A percentile compares a stretch with the other conserved stretches of the same genome.
Evolutionary conservation across 2,888 invertebrate genomes (phyloP).

Genomic region (Poecilus cupreus): DNA sequence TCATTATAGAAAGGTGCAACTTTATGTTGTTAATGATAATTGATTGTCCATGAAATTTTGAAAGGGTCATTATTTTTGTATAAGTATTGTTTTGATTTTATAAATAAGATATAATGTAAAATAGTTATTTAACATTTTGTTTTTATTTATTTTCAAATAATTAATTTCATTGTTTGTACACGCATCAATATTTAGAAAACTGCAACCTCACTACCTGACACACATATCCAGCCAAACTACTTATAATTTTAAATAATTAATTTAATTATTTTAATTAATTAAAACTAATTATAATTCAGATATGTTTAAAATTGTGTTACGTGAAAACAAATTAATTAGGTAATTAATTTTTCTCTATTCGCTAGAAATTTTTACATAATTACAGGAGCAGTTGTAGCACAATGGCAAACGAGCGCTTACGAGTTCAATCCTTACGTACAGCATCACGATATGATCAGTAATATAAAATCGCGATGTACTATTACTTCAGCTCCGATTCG

Average conservation of each 20-base stretch:
- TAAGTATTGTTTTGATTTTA: background rate
- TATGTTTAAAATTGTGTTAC: slow-evolving; percentile 4
- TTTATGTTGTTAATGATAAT: background rate
- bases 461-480: no score
- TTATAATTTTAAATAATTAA: slow-evolving; percentile 17
- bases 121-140: background rate
- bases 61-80: background rate
- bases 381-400: no score
- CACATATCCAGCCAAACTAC: background rate
- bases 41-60: background rate
- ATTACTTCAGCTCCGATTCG: no score
- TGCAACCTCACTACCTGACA: background rate
- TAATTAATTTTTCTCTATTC: slow-evolving; percentile 2
- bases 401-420: no score
- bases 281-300: background rate
- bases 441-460: no score
- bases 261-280: slow-evolving; percentile 16
- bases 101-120: background rate
- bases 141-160: background rate
- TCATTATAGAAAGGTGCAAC: background rate
- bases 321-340: slow-evolving; percentile 6
- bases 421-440: no score
- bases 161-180: background rate
- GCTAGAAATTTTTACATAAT: background rate
- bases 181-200: background rate